Percentiles rank a stretch among this genome's conserved stretches.
phyloP scores from a whole-genome alignment of 1,140 invertebrate species.

The Cotesia glomerata region DNA sequence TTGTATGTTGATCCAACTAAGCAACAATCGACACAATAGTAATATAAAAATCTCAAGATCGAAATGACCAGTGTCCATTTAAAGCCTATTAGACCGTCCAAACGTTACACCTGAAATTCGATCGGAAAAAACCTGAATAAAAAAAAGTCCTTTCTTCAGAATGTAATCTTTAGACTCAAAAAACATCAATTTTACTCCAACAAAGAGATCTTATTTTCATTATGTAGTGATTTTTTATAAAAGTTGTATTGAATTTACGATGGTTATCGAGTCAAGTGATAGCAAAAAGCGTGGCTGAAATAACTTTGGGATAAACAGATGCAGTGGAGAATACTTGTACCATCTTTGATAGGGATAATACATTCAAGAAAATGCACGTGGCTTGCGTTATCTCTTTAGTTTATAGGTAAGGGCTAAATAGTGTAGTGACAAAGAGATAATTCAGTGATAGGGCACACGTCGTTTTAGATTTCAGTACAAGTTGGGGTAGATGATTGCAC shows the following conservation, averaged over 20 bases:
- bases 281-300: constrained; percentile 11
- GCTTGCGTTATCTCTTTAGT: neutral
- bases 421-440: constrained; percentile 20
- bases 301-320: constrained; percentile 8
- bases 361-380: constrained; percentile 5
- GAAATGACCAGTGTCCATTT: constrained; percentile 36
- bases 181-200: neutral
- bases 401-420: neutral
- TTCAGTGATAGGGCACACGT: constrained; percentile 35
- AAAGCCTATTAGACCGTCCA: constrained; percentile 18
- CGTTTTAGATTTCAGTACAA: constrained; percentile 33
- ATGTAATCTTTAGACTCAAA: neutral
- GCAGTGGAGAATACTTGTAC: neutral
- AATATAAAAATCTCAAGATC: constrained; percentile 19
- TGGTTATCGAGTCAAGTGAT: neutral
- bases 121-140: constrained; percentile 4
- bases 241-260: neutral
- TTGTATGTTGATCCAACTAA: constrained; percentile 27
- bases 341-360: neutral
- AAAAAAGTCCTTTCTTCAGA: constrained; percentile 6
- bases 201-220: neutral
- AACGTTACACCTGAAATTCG: constrained; percentile 14
- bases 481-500: neutral
- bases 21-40: constrained; percentile 26
- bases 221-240: neutral